phyloP scores from a whole-genome alignment of 1,140 invertebrate genomes.

The Tigriopus japonicus region DNA sequence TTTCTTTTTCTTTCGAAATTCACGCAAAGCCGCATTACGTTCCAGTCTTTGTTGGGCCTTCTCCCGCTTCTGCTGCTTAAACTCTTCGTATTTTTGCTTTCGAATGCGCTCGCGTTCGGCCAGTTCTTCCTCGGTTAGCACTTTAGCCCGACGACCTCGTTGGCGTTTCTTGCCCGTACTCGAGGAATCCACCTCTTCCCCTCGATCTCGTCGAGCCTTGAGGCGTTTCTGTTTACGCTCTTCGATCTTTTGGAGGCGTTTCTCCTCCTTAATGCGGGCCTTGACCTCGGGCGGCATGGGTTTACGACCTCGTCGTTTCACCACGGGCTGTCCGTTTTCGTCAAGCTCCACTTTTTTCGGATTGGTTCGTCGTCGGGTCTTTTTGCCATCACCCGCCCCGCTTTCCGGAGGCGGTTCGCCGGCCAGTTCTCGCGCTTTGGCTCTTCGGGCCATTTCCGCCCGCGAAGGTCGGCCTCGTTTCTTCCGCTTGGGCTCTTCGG shows the following conservation, averaged over 20 bases:
- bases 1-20: conserved; percentile 1
- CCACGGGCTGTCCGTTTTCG: neutral
- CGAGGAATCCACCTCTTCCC: neutral
- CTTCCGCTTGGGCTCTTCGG: neutral
- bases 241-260: neutral
- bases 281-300: neutral
- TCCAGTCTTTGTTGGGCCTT: neutral
- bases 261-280: neutral
- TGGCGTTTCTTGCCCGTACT: neutral
- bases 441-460: conserved; percentile 4
- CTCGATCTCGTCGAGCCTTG: neutral
- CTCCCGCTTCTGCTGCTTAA: neutral
- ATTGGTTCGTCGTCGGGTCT: neutral
- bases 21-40: neutral
- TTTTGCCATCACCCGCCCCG: neutral
- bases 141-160: neutral
- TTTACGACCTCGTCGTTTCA: neutral
- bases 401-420: neutral
- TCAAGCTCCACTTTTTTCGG: neutral
- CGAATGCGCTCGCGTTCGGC: conserved; percentile 1
- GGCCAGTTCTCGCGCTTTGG: neutral
- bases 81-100: conserved; percentile 12
- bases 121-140: conserved; percentile 1
- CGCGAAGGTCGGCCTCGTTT: conserved; percentile 9
- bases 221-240: neutral